Base-by-base conservation (phyloP, 2,888 invertebrate species). In the Furcula furcula region DNA sequence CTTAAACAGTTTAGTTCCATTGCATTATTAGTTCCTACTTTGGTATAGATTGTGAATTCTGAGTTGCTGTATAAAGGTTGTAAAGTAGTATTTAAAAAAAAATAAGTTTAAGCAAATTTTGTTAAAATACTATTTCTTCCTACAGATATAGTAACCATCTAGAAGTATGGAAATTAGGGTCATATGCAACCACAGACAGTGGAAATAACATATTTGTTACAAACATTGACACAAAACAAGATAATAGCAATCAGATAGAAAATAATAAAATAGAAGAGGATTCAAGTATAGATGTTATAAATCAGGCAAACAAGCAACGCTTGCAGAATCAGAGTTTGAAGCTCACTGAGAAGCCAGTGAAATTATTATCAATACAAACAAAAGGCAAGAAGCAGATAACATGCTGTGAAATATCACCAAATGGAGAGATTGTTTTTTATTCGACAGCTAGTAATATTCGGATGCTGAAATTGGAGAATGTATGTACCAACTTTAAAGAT, bases 361-460 rank as follows among this genome's bases (percentile, higher is more conserved):
- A 94, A 65, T 69, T 97, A 19, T 72, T 95, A 1, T 89, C 93
- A 37, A 70, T 97, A 16, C 91, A 92, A 50, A 91, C 93, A 3
- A 91, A 92, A 56, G 80, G 89, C 7, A 89, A 90, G 2, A 94
- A 93, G 53, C 89, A 89, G n/a, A 92, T 97, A 15, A 80, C 92
- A 4, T 93, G 93, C 47, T 92, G 93, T 48, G 91, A 92, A 7
- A 80, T 97, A 4, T 94, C 95, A 3, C 90, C 91, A 1, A 90
- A 93, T 66, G 94, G 94, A 1, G 90, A 91, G 41, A 92, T 93
- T 80, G 87, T 97, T 11, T 92, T 93, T 4, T 96, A 95, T 70
- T 94, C 96, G 0, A 95, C 95, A 0, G 83, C 90, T 14, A 88
- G 75, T 30, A 83, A 91, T 36, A 73, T 95, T 15, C 90, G 94